Evolutionary conservation across 2,797 vertebrate species (phyloP).

Genomic region (Rhinophrynus dorsalis): DNA sequence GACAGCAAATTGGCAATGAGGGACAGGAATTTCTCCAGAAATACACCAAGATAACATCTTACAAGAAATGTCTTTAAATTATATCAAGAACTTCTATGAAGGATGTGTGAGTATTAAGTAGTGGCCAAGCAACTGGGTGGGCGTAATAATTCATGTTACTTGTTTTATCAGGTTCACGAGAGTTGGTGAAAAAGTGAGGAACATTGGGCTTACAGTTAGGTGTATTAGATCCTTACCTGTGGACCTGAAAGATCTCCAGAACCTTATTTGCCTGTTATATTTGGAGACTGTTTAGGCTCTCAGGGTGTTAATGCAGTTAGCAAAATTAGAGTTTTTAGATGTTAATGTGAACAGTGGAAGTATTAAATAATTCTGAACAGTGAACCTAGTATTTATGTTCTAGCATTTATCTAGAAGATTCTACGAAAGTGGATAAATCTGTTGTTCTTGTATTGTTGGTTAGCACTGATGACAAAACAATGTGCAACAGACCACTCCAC

Average conservation of each 20-base stretch:
- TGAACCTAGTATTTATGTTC: constrained; percentile 15
- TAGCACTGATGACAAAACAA: constrained; percentile 6
- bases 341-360: background rate
- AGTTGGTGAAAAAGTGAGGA: too few relatives aligned
- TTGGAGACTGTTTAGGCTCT: too few relatives aligned
- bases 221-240: too few relatives aligned
- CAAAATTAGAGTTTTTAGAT: constrained; percentile 10
- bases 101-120: constrained; percentile 78
- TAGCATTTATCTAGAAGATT: constrained; percentile 19
- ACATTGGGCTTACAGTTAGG: too few relatives aligned
- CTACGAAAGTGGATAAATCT: constrained; percentile 19
- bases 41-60: constrained; percentile 51
- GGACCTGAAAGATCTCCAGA: too few relatives aligned
- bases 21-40: constrained; percentile 55
- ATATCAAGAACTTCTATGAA: constrained; percentile 87
- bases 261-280: too few relatives aligned
- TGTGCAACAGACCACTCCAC: constrained; percentile 9
- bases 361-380: background rate
- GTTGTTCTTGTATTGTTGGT: constrained; percentile 24
- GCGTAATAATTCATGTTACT: too few relatives aligned
- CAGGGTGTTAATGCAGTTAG: too few relatives aligned
- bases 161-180: too few relatives aligned
- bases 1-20: constrained; percentile 62
- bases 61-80: constrained; percentile 80
- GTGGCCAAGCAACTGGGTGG: too few relatives aligned